Conservation (phyloP, 2,888 invertebrate species). For the Scaptomyza reducta region DNA sequence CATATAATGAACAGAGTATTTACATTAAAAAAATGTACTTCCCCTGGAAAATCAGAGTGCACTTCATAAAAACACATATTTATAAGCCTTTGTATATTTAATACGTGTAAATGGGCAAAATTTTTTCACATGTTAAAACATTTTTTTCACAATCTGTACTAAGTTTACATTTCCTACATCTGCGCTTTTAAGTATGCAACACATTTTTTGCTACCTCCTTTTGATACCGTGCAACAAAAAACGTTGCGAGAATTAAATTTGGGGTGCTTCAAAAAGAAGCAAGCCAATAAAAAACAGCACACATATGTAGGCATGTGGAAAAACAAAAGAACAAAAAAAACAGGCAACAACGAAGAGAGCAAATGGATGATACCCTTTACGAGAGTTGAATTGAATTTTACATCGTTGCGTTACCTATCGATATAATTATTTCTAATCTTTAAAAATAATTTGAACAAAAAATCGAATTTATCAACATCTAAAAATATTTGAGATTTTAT, state of each 20-base stretch:
- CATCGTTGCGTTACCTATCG: neutral
- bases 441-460: too few species aligned
- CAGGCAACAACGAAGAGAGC: conserved; percentile 10
- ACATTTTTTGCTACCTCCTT: conserved; percentile 17
- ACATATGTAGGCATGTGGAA: conserved; percentile 20
- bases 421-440: too few species aligned
- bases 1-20: neutral
- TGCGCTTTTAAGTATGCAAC: conserved; percentile 33
- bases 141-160: conserved; percentile 31
- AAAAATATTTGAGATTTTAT: too few species aligned
- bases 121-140: conserved; percentile 18
- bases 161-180: conserved; percentile 33
- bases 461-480: too few species aligned
- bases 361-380: conserved; percentile 19
- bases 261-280: neutral
- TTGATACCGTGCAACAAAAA: conserved; percentile 8
- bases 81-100: conserved; percentile 25
- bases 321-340: conserved; percentile 1
- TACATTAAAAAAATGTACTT: conserved; percentile 3
- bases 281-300: conserved; percentile 7
- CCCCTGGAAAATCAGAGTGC: conserved; percentile 20
- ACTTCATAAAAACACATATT: conserved; percentile 18
- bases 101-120: conserved; percentile 1
- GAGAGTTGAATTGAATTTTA: neutral
- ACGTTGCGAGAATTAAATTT: conserved; percentile 25